These are phyloP conservation scores for Ornithoptera alexandrae DNA, from an alignment of 2,888 invertebrate genomes.

Conservation along the genomic window DNA sequence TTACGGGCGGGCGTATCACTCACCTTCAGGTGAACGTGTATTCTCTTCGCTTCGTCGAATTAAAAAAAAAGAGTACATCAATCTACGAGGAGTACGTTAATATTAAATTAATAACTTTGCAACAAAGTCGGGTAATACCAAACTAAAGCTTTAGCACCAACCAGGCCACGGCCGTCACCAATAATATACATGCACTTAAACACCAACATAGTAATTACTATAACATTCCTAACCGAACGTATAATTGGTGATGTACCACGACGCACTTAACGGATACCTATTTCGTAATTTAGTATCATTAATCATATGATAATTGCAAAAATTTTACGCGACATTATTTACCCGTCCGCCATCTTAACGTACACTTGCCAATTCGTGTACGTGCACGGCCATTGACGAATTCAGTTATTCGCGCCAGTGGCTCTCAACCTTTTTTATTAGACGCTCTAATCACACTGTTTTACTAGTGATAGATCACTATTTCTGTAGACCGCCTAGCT, in stretches of 20 bases:
- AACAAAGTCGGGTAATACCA: background rate
- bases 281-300: slow-evolving; percentile 10
- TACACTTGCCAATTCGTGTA: background rate
- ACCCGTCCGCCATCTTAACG: background rate
- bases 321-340: slow-evolving; percentile 5
- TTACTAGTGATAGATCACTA: too few species aligned
- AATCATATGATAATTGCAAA: slow-evolving; percentile 13
- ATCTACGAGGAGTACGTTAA: too few species aligned
- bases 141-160: background rate
- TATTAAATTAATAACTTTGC: background rate
- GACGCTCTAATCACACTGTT: too few species aligned
- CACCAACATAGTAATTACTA: slow-evolving; percentile 2
- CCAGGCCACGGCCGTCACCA: background rate
- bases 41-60: too few species aligned
- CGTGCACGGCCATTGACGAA: background rate
- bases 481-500: too few species aligned
- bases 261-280: background rate
- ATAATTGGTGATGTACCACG: background rate
- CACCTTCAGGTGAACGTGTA: too few species aligned
- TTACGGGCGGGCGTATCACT: too few species aligned
- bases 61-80: too few species aligned
- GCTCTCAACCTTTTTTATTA: too few species aligned
- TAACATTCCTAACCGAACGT: background rate
- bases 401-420: background rate
- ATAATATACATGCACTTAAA: background rate